Conservation (phyloP, 2,113 vertebrate genomes). For the Orthonyx spaldingii region DNA sequence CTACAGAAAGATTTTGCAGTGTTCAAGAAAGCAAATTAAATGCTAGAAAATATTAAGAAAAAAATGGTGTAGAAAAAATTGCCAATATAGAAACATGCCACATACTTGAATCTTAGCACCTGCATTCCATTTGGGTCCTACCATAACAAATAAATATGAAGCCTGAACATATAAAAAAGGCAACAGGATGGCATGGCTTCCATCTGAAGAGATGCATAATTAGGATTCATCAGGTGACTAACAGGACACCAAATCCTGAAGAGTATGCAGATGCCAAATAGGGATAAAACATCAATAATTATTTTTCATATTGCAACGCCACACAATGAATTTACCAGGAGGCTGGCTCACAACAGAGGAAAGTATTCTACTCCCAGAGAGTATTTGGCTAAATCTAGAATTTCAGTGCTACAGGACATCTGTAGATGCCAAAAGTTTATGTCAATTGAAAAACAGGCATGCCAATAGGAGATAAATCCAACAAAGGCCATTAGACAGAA, state of each 20-base stretch:
- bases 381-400: neutral
- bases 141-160: neutral
- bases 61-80: neutral
- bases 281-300: neutral
- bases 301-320: neutral
- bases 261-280: neutral
- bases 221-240: neutral
- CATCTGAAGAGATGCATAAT: neutral
- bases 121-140: neutral
- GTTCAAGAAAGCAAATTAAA: neutral
- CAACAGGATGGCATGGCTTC: neutral
- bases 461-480: neutral
- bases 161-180: neutral
- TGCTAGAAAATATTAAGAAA: neutral
- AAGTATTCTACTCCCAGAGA: neutral
- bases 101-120: neutral
- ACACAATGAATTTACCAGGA: constrained; percentile 1
- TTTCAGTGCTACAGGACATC: neutral
- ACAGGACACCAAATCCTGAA: neutral
- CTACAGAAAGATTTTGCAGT: neutral
- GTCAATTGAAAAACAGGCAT: neutral
- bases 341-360: neutral
- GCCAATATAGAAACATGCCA: neutral
- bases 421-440: neutral
- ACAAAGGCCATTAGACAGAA: neutral